Conservation (phyloP, 2,797 vertebrate species). For the Knipowitschia caucasica region DNA sequence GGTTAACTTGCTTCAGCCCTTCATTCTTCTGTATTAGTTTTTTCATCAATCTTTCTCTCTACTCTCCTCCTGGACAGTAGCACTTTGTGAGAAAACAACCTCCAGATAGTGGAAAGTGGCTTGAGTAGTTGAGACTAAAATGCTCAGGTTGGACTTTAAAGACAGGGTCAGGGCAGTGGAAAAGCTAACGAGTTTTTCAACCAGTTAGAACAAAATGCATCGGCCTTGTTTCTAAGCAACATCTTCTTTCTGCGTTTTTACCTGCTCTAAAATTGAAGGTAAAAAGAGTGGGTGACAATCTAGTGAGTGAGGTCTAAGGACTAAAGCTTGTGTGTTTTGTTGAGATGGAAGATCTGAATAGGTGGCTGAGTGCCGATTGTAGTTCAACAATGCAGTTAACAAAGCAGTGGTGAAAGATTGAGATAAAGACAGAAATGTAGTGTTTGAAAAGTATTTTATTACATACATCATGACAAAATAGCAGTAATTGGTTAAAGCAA, state of each 20-base stretch:
- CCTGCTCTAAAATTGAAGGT: conserved; percentile 16
- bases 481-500: no score
- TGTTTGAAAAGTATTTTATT: no score
- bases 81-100: conserved; percentile 11
- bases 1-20: not conserved
- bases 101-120: conserved; percentile 10
- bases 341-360: no score
- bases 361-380: no score
- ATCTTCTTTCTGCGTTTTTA: conserved; percentile 10
- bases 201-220: conserved; percentile 32
- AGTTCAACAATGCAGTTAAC: no score
- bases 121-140: conserved; percentile 19
- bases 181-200: conserved; percentile 38
- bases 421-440: no score
- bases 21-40: conserved; percentile 17
- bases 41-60: conserved; percentile 8
- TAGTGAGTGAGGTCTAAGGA: conserved; percentile 19
- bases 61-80: conserved; percentile 14
- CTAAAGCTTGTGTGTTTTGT: conserved; percentile 1
- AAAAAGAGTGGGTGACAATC: conserved; percentile 10
- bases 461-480: no score
- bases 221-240: conserved; percentile 53
- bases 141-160: conserved; percentile 13
- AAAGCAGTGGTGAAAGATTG: no score
- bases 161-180: conserved; percentile 35